Percentiles rank a stretch among this genome's conserved stretches.
Evolutionary conservation across 2,888 invertebrate genomes (phyloP).

Genomic region (Anagyrus pseudococci): DNA sequence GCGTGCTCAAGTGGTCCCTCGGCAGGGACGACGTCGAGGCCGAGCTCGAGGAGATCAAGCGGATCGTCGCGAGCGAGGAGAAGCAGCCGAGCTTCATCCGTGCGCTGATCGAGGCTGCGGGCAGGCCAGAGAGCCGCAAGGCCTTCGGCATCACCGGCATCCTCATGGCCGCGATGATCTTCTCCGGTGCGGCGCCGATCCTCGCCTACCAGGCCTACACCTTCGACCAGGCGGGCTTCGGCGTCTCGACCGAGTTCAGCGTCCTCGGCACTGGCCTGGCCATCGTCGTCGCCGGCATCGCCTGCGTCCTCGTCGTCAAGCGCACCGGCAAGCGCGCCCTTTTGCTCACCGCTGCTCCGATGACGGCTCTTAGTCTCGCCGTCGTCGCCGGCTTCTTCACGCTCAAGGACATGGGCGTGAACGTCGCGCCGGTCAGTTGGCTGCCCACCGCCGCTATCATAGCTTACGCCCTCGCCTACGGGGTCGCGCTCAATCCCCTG

Average conservation of each 20-base stretch:
- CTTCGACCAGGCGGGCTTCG: constrained; percentile 52
- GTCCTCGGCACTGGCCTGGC: constrained; percentile 51
- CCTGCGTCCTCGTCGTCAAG: constrained; percentile 53
- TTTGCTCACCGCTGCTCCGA: constrained; percentile 50
- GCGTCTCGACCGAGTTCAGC: constrained; percentile 50
- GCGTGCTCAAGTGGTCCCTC: constrained; percentile 54
- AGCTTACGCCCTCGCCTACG: constrained; percentile 53
- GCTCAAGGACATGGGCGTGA: constrained; percentile 43
- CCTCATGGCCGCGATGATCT: constrained; percentile 50
- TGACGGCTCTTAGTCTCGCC: constrained; percentile 47
- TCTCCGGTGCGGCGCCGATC: constrained; percentile 55
- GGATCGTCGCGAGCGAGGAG: constrained; percentile 51
- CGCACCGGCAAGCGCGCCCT: constrained; percentile 52
- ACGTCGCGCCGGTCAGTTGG: constrained; percentile 50
- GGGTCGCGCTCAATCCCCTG: constrained; percentile 56
- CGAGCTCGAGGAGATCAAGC: constrained; percentile 56
- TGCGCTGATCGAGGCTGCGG: constrained; percentile 40
- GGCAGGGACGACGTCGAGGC: constrained; percentile 53
- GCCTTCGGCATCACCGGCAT: constrained; percentile 53
- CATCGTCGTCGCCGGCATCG: constrained; percentile 51
- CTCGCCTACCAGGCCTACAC: constrained; percentile 57
- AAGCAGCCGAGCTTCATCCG: constrained; percentile 28
- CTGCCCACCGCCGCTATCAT: constrained; percentile 54
- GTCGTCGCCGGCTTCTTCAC: constrained; percentile 53
- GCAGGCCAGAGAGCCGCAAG: constrained; percentile 45